phyloP scores from a whole-genome alignment of 2,888 invertebrate genomes.

The Limenitis camilla region DNA sequence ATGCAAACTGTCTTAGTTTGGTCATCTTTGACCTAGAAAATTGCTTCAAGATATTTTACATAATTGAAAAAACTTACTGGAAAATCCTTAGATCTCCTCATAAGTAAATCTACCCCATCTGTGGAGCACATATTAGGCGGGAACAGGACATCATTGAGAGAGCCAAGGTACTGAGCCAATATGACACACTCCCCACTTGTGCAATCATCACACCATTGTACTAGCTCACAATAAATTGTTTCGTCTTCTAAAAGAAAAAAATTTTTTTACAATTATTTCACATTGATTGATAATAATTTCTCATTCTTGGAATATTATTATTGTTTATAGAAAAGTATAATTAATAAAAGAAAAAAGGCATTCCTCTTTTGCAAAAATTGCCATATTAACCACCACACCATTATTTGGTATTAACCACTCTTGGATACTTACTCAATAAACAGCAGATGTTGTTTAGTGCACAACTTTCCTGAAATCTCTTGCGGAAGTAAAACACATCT shows the following conservation, averaged over 20 bases:
- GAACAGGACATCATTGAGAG: constrained; percentile 78
- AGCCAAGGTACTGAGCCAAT: constrained; percentile 78
- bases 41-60: neutral
- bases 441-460: constrained; percentile 62
- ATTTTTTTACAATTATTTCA: too few species aligned
- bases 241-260: too few species aligned
- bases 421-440: constrained; percentile 50
- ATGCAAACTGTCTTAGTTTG: too few species aligned
- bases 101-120: constrained; percentile 79
- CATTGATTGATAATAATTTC: too few species aligned
- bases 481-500: constrained; percentile 81
- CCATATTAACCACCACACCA: too few species aligned
- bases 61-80: constrained; percentile 66
- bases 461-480: constrained; percentile 54
- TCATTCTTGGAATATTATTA: too few species aligned
- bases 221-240: constrained; percentile 76
- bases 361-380: too few species aligned
- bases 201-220: constrained; percentile 74
- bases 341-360: too few species aligned
- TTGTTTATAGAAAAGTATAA: too few species aligned
- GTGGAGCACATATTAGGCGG: constrained; percentile 74
- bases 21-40: too few species aligned
- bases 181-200: constrained; percentile 53
- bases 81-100: constrained; percentile 78
- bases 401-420: too few species aligned